Evolutionary conservation across 2,797 vertebrate species (phyloP).

Genomic region (Tolypeutes matacus): DNA sequence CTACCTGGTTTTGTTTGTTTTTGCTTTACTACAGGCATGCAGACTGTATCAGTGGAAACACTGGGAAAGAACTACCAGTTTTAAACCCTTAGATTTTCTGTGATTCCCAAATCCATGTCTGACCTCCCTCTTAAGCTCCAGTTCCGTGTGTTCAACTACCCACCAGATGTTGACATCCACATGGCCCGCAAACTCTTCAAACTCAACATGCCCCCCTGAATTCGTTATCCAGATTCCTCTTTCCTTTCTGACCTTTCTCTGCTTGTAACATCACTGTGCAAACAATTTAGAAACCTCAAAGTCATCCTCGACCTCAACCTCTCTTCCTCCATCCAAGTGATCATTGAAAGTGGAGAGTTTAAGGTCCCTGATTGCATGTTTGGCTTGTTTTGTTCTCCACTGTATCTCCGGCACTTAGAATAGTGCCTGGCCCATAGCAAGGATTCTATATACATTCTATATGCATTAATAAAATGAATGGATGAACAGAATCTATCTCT

Average conservation of each 20-base stretch:
- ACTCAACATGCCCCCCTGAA: not conserved
- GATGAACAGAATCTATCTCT: not conserved
- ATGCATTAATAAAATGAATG: not conserved
- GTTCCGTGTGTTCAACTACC: not conserved
- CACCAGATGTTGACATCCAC: not conserved
- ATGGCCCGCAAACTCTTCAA: not conserved
- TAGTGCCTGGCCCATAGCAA: fast-evolving
- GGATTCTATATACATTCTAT: not conserved
- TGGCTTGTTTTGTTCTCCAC: not conserved
- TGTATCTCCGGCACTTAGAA: not conserved
- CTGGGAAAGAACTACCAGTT: not conserved
- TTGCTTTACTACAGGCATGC: not conserved
- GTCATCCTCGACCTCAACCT: not conserved
- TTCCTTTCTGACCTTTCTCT: not conserved
- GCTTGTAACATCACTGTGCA: not conserved
- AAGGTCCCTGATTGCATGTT: not conserved
- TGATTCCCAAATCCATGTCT: not conserved
- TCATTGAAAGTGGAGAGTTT: not conserved
- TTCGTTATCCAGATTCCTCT: not conserved
- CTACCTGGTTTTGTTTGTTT: not conserved
- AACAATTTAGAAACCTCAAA: not conserved
- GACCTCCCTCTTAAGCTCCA: not conserved
- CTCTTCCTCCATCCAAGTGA: not conserved
- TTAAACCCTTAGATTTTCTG: not conserved
- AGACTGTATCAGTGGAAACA: not conserved